phyloP scores from a whole-genome alignment of 2,113 vertebrate genomes.

The Porphyrio hochstetteri region DNA sequence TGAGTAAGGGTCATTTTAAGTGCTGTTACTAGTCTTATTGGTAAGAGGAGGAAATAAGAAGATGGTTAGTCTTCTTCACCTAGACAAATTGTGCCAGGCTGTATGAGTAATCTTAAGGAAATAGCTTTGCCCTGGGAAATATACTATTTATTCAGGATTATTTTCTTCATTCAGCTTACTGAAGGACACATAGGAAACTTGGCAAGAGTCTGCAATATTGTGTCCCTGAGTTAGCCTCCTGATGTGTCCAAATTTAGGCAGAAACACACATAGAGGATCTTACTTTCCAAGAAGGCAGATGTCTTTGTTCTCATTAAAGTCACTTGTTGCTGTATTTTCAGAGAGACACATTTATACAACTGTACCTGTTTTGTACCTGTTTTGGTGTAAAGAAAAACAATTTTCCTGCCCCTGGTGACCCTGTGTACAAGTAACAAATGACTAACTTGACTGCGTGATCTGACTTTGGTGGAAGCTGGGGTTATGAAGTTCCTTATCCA shows the following conservation, averaged over 20 bases:
- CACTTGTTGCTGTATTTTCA: background rate
- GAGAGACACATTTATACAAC: background rate
- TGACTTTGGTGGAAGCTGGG: background rate
- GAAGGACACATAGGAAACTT: accelerated
- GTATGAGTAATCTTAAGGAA: background rate
- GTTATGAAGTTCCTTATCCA: background rate
- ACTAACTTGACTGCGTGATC: accelerated
- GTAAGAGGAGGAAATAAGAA: background rate
- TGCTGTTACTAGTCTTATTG: background rate
- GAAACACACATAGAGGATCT: background rate
- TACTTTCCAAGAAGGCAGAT: background rate
- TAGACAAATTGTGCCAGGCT: background rate
- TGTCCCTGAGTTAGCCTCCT: background rate
- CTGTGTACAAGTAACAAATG: background rate
- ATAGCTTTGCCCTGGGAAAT: background rate
- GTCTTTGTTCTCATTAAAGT: accelerated
- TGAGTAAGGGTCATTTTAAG: background rate
- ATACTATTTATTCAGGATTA: background rate
- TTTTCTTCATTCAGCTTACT: background rate
- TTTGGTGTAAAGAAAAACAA: background rate
- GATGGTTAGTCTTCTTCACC: background rate
- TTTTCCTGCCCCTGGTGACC: accelerated
- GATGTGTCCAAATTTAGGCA: background rate
- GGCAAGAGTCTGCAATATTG: background rate
- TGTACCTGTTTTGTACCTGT: background rate